A percentile compares a stretch with the other conserved stretches of the same genome.
phyloP scores from a whole-genome alignment of 2,797 vertebrate genomes.

The Masticophis lateralis region DNA sequence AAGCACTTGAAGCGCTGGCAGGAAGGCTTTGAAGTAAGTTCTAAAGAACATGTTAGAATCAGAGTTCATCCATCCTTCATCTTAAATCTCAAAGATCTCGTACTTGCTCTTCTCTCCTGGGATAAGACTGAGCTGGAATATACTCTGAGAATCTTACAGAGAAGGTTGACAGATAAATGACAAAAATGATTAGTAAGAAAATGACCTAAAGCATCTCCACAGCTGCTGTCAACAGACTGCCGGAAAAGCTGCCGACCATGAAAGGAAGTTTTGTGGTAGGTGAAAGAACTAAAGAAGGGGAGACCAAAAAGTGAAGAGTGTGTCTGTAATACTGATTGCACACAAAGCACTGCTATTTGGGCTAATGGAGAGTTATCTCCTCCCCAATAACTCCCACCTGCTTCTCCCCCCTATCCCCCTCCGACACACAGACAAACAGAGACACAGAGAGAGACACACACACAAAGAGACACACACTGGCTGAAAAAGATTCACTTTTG shows the following conservation, averaged over 20 bases:
- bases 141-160: constrained; percentile 5
- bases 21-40: constrained; percentile 26
- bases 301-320: not conserved
- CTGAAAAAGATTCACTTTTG: constrained; percentile 22
- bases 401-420: not conserved
- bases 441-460: not conserved
- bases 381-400: not conserved
- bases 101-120: not conserved
- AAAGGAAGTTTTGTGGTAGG: not conserved
- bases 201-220: constrained; percentile 7
- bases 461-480: not conserved
- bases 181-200: constrained; percentile 34
- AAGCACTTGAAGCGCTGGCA: not conserved
- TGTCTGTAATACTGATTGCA: not conserved
- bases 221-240: constrained; percentile 14
- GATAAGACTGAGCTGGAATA: constrained; percentile 20
- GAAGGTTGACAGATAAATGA: constrained; percentile 16
- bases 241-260: not conserved
- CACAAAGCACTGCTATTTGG: not conserved
- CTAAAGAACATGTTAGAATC: not conserved
- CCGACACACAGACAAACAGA: not conserved
- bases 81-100: constrained; percentile 19
- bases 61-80: constrained; percentile 20
- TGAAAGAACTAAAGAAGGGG: not conserved
- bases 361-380: not conserved